A percentile compares a stretch with the other conserved stretches of the same genome.
These are phyloP conservation scores for Grantiella picta DNA, from an alignment of 2,113 vertebrate genomes.

Conservation along the genomic window DNA sequence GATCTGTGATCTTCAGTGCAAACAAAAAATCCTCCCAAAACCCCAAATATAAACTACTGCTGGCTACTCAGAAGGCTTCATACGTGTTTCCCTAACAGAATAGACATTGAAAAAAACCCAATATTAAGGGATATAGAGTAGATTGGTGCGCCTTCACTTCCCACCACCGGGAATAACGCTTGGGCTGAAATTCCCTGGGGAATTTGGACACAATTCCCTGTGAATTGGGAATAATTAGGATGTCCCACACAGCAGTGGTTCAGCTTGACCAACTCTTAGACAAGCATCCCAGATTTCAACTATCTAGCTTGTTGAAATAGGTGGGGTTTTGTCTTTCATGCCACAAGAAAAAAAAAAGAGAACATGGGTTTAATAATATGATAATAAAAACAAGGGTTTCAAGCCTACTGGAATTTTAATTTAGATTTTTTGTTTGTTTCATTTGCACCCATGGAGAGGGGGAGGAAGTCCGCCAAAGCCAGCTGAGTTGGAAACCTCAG, in stretches of 20 bases:
- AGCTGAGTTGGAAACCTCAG: not conserved
- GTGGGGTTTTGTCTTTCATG: not conserved
- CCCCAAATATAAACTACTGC: not conserved
- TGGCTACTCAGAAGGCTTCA: not conserved
- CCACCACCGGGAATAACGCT: not conserved
- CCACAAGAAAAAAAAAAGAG: not conserved
- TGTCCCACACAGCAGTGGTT: not conserved
- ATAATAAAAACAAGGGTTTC: not conserved
- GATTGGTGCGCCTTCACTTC: not conserved
- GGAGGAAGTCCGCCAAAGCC: not conserved
- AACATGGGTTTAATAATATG: not conserved
- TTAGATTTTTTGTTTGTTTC: not conserved
- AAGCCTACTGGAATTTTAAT: not conserved
- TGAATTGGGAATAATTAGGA: not conserved
- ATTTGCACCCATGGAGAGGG: not conserved
- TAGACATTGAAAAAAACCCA: not conserved
- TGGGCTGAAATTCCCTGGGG: not conserved
- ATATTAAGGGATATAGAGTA: not conserved
- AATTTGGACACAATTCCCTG: not conserved
- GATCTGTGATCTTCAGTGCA: not conserved
- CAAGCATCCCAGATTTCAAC: not conserved
- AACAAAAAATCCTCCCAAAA: not conserved
- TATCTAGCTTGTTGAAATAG: fast-evolving
- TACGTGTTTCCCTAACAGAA: not conserved
- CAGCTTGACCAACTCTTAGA: not conserved